Percentiles rank a stretch among this genome's conserved stretches.
These are phyloP conservation scores for Psophia crepitans DNA, from an alignment of 2,113 vertebrate genomes.

Conservation along the genomic window DNA sequence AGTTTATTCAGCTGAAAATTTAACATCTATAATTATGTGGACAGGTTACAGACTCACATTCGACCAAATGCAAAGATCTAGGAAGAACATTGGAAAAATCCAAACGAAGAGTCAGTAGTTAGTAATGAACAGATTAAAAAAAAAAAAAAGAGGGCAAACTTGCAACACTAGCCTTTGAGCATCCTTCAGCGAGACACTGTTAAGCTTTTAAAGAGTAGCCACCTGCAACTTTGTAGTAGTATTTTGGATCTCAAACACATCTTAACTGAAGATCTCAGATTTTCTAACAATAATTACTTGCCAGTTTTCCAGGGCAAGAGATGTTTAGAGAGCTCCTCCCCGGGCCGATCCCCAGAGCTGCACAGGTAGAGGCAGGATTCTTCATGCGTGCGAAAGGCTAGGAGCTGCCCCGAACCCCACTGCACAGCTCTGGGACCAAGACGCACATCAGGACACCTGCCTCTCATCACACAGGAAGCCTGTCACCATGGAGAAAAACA, in stretches of 20 bases:
- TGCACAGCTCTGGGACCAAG: background rate
- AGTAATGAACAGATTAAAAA: background rate
- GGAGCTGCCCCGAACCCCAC: background rate
- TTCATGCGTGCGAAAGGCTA: rapidly evolving
- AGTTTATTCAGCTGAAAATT: background rate
- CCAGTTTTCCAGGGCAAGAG: background rate
- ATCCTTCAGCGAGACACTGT: background rate
- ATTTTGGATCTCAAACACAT: background rate
- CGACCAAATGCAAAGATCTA: background rate
- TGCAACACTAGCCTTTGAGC: background rate
- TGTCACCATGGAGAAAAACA: background rate
- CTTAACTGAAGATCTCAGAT: background rate
- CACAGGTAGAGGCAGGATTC: background rate
- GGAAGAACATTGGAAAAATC: background rate
- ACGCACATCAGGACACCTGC: background rate
- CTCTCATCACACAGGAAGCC: background rate
- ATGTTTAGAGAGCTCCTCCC: background rate
- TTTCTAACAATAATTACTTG: background rate
- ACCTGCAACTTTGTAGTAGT: background rate
- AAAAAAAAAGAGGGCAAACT: background rate
- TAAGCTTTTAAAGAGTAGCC: background rate
- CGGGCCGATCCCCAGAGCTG: rapidly evolving
- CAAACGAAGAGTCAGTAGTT: background rate
- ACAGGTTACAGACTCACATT: background rate
- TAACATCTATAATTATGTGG: background rate